phyloP scores from a whole-genome alignment of 2,113 vertebrate genomes.

The Macroglossus sobrinus region DNA sequence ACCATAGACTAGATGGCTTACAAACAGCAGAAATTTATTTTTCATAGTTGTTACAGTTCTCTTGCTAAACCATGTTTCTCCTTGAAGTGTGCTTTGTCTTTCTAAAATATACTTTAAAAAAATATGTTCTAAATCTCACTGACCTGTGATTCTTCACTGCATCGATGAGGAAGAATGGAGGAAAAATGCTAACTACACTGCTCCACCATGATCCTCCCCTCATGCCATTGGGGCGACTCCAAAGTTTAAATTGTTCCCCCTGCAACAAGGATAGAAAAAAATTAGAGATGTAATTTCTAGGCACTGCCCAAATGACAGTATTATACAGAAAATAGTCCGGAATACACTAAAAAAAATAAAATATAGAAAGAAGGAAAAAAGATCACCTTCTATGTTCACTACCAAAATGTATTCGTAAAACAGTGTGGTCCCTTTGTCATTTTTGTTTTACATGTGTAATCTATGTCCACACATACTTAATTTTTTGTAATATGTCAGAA shows the following conservation, averaged over 20 bases:
- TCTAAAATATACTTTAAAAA: too few species aligned
- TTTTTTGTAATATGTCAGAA: slow-evolving; percentile 12
- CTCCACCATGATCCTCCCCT: too few species aligned
- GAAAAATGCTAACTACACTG: too few species aligned
- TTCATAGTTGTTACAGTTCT: background rate
- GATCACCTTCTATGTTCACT: background rate
- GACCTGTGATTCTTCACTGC: too few species aligned
- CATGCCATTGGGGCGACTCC: too few species aligned
- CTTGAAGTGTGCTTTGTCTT: too few species aligned
- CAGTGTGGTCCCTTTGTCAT: background rate
- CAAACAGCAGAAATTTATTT: background rate
- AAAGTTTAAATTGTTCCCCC: too few species aligned
- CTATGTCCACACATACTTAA: background rate
- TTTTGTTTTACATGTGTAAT: background rate
- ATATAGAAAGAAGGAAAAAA: background rate
- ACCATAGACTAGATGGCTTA: background rate
- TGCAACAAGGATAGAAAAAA: background rate
- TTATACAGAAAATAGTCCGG: background rate
- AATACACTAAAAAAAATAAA: background rate
- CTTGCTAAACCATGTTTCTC: too few species aligned
- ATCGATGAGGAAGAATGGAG: too few species aligned
- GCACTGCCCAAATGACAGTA: background rate
- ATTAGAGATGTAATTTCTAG: background rate
- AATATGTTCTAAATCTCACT: too few species aligned
- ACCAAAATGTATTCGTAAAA: slow-evolving; percentile 26